Base-by-base conservation (phyloP, 2,888 invertebrate species). In the Capitulum mitella region DNA sequence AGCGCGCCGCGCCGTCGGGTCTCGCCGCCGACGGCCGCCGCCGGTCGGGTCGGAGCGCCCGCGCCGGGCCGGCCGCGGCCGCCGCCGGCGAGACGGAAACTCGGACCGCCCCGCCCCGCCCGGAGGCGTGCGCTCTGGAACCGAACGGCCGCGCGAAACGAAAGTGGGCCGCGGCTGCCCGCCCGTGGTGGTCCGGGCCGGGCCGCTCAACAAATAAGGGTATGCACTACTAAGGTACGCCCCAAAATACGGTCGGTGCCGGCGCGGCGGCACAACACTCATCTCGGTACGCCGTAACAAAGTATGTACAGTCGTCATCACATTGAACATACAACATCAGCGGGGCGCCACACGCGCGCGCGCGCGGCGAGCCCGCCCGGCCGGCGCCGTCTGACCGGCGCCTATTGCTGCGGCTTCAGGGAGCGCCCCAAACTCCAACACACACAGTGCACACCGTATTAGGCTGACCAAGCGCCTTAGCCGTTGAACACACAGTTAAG, bases 261-360 rank as follows among this genome's bases (percentile, higher is more conserved):
- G 40, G 34, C 70, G 70, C 70, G 29, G 40, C 70, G 10, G 26
- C 70, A 37, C 22, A 10, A 19, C 70, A 26, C 40, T 26, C 70
- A 37, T 16, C 26, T 19, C 37, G 34, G 34, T 64, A 37, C 70
- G 70, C 70, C 26, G 70, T 70, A 70, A 70, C 70, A 70, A 70
- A 70, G 37, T 70, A 70, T 70, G 37, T 70, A 70, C 70, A 70
- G 70, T 70, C 70, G 70, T 70, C 70, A 70, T 70, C 70, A 70
- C 70, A 70, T 70, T 70, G 70, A 70, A 70, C 70, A 70, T 70
- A 40, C 70, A 70, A n/a, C 40, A 14, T 1, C 58, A 29, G 58
- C 58, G 58, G 58, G 2, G 58, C 29, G 58, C n/a, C 58, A 12
- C 6, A 29, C 58, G 29, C 58, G 10, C 10, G 3, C 8, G 58